Conservation (phyloP, 2,888 invertebrate species). For the Coelogynopora nodosa region DNA sequence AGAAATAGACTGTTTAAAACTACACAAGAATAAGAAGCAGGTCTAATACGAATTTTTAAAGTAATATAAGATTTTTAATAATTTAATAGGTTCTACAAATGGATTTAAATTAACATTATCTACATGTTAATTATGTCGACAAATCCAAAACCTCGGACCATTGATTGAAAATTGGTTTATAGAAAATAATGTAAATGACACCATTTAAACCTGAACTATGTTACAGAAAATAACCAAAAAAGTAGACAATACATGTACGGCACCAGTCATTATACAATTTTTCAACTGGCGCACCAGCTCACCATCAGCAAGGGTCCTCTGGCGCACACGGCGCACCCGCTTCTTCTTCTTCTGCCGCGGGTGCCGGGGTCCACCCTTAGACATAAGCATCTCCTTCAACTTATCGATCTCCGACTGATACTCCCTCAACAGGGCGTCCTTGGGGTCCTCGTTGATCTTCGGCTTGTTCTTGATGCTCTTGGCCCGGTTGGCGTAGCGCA, state of each 20-base stretch:
- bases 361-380: slow-evolving; percentile 48
- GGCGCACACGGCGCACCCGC: slow-evolving; percentile 60
- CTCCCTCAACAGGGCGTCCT: slow-evolving; percentile 89
- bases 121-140: too few relatives aligned
- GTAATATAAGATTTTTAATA: too few relatives aligned
- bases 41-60: too few relatives aligned
- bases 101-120: too few relatives aligned
- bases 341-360: slow-evolving; percentile 62
- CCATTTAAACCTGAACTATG: too few relatives aligned
- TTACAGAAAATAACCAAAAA: not conserved
- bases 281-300: too few relatives aligned
- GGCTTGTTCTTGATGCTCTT: slow-evolving; percentile 99
- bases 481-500: slow-evolving; percentile 89
- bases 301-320: slow-evolving; percentile 56
- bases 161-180: too few relatives aligned
- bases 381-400: slow-evolving; percentile 48
- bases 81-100: too few relatives aligned
- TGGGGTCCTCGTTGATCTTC: slow-evolving; percentile 95
- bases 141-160: too few relatives aligned
- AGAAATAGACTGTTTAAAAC: too few relatives aligned
- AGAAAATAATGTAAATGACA: too few relatives aligned
- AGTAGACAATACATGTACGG: not conserved
- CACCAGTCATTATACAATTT: not conserved
- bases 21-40: too few relatives aligned
- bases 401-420: slow-evolving; percentile 89